Percentiles rank a stretch among this genome's conserved stretches.
Conservation (phyloP, 2,797 vertebrate genomes). For the Thaleichthys pacificus region DNA sequence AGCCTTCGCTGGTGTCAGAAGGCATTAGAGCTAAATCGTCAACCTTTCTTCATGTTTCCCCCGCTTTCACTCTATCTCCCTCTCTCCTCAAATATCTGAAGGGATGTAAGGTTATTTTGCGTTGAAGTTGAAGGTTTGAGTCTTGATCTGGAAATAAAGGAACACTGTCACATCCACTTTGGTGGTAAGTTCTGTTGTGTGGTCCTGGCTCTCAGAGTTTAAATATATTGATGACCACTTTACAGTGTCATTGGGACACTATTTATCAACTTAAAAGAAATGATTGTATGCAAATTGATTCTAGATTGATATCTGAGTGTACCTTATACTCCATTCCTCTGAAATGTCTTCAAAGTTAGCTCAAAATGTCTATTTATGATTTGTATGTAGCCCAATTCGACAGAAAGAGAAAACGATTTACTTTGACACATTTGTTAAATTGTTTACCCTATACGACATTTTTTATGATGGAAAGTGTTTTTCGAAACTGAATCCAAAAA, state of each 20-base stretch:
- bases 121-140: slow-evolving; percentile 44
- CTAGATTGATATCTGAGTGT: background rate
- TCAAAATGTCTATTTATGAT: too few relatives aligned
- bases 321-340: too few relatives aligned
- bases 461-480: background rate
- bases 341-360: too few relatives aligned
- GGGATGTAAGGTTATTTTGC: slow-evolving; percentile 31
- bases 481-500: background rate
- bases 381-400: too few relatives aligned
- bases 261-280: slow-evolving; percentile 10
- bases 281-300: background rate
- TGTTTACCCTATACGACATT: background rate
- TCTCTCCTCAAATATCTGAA: slow-evolving; percentile 38
- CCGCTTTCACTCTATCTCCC: background rate
- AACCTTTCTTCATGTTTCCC: slow-evolving; percentile 6
- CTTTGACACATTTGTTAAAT: too few relatives aligned
- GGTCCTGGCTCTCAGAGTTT: slow-evolving; percentile 29
- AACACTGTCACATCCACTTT: slow-evolving; percentile 32
- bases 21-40: slow-evolving; percentile 60
- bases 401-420: too few relatives aligned
- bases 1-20: slow-evolving; percentile 54
- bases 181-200: slow-evolving; percentile 38
- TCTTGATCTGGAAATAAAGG: slow-evolving; percentile 42
- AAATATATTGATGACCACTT: slow-evolving; percentile 40
- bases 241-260: slow-evolving; percentile 32